Evolutionary conservation across 2,113 vertebrate species (phyloP).

Genomic region (Percopsis transmontana): DNA sequence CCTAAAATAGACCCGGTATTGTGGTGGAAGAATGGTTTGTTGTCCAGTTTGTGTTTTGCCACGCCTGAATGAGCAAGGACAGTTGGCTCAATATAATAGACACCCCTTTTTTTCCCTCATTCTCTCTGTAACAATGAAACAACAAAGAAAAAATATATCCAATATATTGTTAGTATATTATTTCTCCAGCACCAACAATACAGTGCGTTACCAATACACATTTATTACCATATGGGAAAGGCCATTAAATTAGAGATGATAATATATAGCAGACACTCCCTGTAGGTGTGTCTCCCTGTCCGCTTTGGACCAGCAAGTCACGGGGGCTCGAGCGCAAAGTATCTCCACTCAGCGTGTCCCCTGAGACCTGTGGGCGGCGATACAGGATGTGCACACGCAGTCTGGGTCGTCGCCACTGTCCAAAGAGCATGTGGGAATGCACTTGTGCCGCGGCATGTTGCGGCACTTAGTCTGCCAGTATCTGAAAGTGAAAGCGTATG

Average conservation of each 20-base stretch:
- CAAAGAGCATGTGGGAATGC: constrained; percentile 5
- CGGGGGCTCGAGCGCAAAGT: constrained; percentile 10
- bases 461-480: too few relatives aligned
- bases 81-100: constrained; percentile 21
- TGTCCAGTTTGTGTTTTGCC: constrained; percentile 27
- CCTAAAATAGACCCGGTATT: constrained; percentile 32
- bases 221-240: neutral
- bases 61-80: neutral
- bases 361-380: constrained; percentile 13
- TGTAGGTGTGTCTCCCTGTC: neutral
- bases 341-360: constrained; percentile 12
- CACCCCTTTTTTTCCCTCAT: neutral
- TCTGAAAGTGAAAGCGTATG: constrained; percentile 10
- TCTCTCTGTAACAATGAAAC: neutral
- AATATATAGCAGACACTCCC: constrained; percentile 14
- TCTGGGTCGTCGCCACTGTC: constrained; percentile 7
- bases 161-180: neutral
- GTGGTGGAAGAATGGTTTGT: constrained; percentile 31
- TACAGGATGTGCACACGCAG: constrained; percentile 36
- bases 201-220: too few relatives aligned
- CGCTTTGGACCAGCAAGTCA: constrained; percentile 14
- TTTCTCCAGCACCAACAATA: too few relatives aligned
- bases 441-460: too few relatives aligned
- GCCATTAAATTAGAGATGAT: constrained; percentile 13
- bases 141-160: neutral